Percentiles rank a stretch among this genome's conserved stretches.
These are phyloP conservation scores for Accipiter virgatus DNA, from an alignment of 2,113 vertebrate species.

Conservation along the genomic window DNA sequence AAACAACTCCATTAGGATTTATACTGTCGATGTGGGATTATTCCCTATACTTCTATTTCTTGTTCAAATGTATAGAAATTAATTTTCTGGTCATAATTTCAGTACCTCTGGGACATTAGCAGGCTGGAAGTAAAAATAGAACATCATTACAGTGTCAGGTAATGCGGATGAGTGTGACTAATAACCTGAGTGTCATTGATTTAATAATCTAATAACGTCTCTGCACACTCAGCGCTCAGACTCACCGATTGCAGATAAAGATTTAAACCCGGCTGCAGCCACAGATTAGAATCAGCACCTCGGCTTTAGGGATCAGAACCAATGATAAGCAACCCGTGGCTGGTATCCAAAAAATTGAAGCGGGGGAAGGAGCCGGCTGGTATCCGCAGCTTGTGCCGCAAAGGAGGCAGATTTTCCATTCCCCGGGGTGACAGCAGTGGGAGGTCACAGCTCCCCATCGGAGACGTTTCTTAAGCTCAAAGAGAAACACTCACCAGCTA, in stretches of 20 bases:
- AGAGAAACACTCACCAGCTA: neutral
- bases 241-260: constrained; percentile 48
- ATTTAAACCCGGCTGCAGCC: constrained; percentile 44
- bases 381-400: neutral
- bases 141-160: constrained; percentile 72
- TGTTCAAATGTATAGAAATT: constrained; percentile 70
- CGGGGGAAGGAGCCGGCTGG: neutral
- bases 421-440: neutral
- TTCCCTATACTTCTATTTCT: constrained; percentile 49
- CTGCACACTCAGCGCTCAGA: constrained; percentile 62
- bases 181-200: constrained; percentile 73
- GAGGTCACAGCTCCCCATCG: neutral
- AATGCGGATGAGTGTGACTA: constrained; percentile 73
- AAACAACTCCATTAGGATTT: constrained; percentile 53
- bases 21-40: neutral
- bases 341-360: constrained; percentile 6
- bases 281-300: constrained; percentile 61
- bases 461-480: neutral
- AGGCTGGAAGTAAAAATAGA: constrained; percentile 74
- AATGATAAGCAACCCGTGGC: constrained; percentile 23
- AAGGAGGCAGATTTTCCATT: neutral
- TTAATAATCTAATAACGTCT: constrained; percentile 72
- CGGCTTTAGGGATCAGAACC: constrained; percentile 23
- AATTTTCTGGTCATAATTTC: constrained; percentile 76
- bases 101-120: constrained; percentile 68